These are phyloP conservation scores for Gila robusta DNA, from an alignment of 2,797 vertebrate genomes.

Conservation along the genomic window DNA sequence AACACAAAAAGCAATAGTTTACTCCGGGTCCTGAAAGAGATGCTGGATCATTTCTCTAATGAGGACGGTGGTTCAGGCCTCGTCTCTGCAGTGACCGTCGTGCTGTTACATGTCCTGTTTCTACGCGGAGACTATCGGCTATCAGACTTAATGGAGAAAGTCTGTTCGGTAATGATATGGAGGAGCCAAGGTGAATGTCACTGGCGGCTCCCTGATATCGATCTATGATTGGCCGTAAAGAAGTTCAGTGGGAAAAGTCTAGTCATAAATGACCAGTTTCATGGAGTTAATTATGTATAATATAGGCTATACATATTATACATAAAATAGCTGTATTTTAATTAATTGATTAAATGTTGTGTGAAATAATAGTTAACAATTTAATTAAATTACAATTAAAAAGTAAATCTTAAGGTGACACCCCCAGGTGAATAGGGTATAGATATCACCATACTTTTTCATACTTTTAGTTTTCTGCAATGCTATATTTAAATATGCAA, in stretches of 20 bases:
- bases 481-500: background rate
- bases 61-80: background rate
- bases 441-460: background rate
- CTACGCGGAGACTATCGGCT: slow-evolving; percentile 46
- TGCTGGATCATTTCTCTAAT: slow-evolving; percentile 34
- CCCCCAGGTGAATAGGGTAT: no score
- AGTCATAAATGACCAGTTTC: background rate
- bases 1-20: slow-evolving; percentile 2
- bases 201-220: slow-evolving; percentile 36
- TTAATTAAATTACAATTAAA: background rate
- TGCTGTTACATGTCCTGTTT: background rate
- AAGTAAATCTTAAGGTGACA: no score
- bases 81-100: background rate
- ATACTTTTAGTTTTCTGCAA: background rate
- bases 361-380: background rate
- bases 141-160: slow-evolving; percentile 58
- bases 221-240: slow-evolving; percentile 43
- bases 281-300: background rate
- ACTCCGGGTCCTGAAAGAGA: slow-evolving; percentile 1
- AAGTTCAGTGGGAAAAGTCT: background rate
- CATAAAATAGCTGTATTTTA: background rate
- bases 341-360: background rate
- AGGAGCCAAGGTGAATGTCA: slow-evolving; percentile 30
- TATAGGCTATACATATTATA: no score
- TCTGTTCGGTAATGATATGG: slow-evolving; percentile 49